Evolutionary conservation across 2,888 invertebrate species (phyloP), one percentile per base, ranked within the genome.

Genomic region (Melangyna quadrimaculata): DNA sequence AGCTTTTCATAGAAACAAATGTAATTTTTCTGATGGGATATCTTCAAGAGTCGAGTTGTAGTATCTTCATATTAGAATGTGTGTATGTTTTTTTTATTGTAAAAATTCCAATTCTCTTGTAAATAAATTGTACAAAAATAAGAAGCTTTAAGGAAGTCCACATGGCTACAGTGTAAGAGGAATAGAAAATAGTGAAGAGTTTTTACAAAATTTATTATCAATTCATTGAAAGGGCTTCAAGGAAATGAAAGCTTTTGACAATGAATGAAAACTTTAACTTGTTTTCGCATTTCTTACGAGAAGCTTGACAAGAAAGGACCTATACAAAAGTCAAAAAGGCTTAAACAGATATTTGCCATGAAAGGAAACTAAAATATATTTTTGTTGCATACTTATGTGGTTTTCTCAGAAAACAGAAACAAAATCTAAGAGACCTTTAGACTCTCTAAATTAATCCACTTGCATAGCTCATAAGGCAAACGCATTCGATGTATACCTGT

Each of bases 11-110:
- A 71, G 83, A 75, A 59, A 59, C 73, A 79, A 79, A 84, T 74
- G 83, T 57, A 79, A 84, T 84, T 84, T 75, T 69, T 65, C 70
- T 79, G 79, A 79, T 74, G 79, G 71, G 37, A 57, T 74, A 57
- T 53, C 40, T 57, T 40, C 43, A 37, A 14, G 43, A 55, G 71
- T 79, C 53, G 74, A 75, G 63, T 9, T 14, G 79, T 55, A n/a
- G n/a, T n/a, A n/a, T n/a, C n/a, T n/a, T n/a, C n/a, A n/a, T n/a
- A 8, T 51, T n/a, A 27, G 24, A 0, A n/a, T 14, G 24, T 74
- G 55, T 51, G 59, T 17, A 8, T n/a, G 17, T 17, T 0, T 35
- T 19, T 7, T 19, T 1, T 59, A 59, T 22, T 22, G 35, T 59
- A 22, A 35, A 19, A 35, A 22, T 59, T 59, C 0, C 14, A 14